These are phyloP conservation scores for Rhodeus uyekii DNA, from an alignment of 2,797 vertebrate species.

Conservation along the genomic window DNA sequence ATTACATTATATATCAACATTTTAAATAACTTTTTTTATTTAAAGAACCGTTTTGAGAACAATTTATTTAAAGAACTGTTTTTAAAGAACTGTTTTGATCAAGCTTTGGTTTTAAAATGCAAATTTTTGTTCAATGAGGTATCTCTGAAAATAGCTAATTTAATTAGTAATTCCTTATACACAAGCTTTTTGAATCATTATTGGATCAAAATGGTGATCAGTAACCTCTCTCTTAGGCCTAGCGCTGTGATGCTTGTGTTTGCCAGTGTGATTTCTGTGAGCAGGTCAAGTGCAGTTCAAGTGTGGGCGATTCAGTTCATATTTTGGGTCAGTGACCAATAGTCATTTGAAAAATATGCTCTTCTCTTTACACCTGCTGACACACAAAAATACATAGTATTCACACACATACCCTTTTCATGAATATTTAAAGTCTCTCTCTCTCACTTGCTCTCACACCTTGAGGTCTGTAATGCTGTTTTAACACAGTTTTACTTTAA, in stretches of 20 bases:
- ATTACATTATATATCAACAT: not conserved
- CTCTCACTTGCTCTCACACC: not conserved
- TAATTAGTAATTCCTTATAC: not conserved
- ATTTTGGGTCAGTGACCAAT: slow-evolving; percentile 17
- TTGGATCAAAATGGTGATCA: not conserved
- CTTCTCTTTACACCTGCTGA: not conserved
- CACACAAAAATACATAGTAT: not conserved
- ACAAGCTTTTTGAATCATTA: not conserved
- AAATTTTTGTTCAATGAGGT: not conserved
- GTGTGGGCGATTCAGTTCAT: slow-evolving; percentile 41
- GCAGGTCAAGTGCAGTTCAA: slow-evolving; percentile 40
- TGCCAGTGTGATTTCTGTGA: slow-evolving; percentile 1
- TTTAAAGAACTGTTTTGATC: not conserved
- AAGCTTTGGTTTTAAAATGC: not conserved
- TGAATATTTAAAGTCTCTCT: not conserved
- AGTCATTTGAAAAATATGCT: not conserved
- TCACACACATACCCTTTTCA: not conserved
- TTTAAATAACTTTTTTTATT: not conserved
- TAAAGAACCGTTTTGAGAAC: too few relatives aligned
- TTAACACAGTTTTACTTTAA: slow-evolving; percentile 6
- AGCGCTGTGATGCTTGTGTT: slow-evolving; percentile 6
- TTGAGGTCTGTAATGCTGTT: not conserved
- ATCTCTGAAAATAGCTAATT: not conserved
- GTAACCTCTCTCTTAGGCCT: not conserved
- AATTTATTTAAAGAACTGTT: too few relatives aligned